A percentile compares a stretch with the other conserved stretches of the same genome.
phyloP scores from a whole-genome alignment of 2,888 invertebrate species.

The Ryuthela nishihirai region DNA sequence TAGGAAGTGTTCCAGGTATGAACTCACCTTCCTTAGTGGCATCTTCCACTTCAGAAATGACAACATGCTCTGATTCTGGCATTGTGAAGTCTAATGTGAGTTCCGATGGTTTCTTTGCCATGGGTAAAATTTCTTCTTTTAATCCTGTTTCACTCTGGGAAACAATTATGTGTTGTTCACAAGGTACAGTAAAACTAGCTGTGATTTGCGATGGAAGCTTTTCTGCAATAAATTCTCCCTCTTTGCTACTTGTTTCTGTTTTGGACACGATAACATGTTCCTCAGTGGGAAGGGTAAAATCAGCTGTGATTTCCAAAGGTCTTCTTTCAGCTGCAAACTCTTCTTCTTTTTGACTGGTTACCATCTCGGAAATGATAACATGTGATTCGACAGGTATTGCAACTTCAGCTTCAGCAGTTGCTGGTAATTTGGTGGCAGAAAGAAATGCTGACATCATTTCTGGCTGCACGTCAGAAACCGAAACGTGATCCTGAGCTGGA shows the following conservation, averaged over 20 bases:
- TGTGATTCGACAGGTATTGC: constrained; percentile 32
- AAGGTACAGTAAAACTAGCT: constrained; percentile 28
- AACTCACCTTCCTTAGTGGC: constrained; percentile 27
- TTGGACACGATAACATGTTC: constrained; percentile 36
- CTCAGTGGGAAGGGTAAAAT: constrained; percentile 27
- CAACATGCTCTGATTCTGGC: constrained; percentile 12
- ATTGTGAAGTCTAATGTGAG: constrained; percentile 5
- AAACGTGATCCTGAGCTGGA: constrained; percentile 25
- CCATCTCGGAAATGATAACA: constrained; percentile 26
- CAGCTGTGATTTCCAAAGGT: constrained; percentile 34
- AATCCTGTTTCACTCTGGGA: constrained; percentile 27
- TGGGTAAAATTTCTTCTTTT: constrained; percentile 14
- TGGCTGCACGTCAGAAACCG: constrained; percentile 76
- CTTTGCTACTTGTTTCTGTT: constrained; percentile 23
- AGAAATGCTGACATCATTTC: constrained; percentile 68
- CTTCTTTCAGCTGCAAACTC: constrained; percentile 23
- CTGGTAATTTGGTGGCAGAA: constrained; percentile 14
- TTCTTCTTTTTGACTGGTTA: constrained; percentile 38
- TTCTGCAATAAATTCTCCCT: constrained; percentile 32
- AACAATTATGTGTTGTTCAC: constrained; percentile 29
- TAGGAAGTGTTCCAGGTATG: constrained; percentile 15
- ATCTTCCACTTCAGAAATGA: constrained; percentile 3
- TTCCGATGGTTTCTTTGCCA: constrained; percentile 7
- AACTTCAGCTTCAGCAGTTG: constrained; percentile 23
- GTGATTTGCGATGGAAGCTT: constrained; percentile 11